These are phyloP conservation scores for Sceloporus tristichus DNA, from an alignment of 2,113 vertebrate species.

Conservation along the genomic window DNA sequence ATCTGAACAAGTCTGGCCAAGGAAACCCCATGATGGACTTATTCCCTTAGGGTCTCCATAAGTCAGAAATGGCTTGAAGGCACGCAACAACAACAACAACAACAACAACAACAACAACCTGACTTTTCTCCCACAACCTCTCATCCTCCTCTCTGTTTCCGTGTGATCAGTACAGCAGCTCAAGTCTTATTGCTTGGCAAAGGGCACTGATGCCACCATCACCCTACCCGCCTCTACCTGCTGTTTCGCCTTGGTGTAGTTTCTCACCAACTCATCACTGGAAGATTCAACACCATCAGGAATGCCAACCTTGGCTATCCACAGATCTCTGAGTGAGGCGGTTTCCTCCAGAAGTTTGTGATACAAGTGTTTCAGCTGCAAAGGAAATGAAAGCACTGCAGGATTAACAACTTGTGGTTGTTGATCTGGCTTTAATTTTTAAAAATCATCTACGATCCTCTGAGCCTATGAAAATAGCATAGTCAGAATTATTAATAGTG, in stretches of 20 bases:
- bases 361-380: slow-evolving; percentile 86
- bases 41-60: no score
- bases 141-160: no score
- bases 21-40: no score
- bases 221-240: slow-evolving; percentile 59
- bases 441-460: no score
- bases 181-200: not conserved
- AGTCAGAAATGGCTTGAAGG: no score
- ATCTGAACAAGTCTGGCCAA: no score
- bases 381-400: not conserved
- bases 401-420: not conserved
- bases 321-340: slow-evolving; percentile 71
- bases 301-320: slow-evolving; percentile 51
- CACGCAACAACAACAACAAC: no score
- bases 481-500: no score
- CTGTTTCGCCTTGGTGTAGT: slow-evolving; percentile 30
- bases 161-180: no score
- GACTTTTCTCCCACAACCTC: no score
- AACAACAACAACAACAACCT: no score
- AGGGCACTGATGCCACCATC: not conserved
- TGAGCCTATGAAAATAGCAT: no score
- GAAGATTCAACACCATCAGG: slow-evolving; percentile 12
- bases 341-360: slow-evolving; percentile 78
- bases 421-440: not conserved
- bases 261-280: slow-evolving; percentile 16